Evolutionary conservation across 1,140 invertebrate genomes (phyloP).

Genomic region (Phocides pigmalion): DNA sequence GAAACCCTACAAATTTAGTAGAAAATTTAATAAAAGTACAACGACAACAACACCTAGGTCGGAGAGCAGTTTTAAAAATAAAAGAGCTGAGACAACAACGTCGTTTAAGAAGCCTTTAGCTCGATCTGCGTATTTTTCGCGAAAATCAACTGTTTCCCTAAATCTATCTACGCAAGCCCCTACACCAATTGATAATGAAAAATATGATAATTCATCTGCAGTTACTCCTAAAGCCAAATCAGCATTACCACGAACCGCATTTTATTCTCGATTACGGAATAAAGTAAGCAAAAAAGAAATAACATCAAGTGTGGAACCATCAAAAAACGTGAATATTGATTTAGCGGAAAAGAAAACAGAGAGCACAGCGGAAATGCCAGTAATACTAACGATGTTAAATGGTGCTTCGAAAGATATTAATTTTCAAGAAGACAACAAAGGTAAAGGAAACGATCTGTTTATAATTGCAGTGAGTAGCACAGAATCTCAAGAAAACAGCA

Average conservation of each 20-base stretch:
- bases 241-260: conserved; percentile 63
- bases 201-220: conserved; percentile 41
- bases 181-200: conserved; percentile 27
- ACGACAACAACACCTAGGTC: conserved; percentile 49
- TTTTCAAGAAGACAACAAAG: conserved; percentile 34
- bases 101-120: conserved; percentile 54
- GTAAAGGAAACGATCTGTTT: conserved; percentile 48
- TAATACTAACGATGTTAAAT: conserved; percentile 65
- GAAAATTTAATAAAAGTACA: conserved; percentile 59
- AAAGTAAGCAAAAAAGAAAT: conserved; percentile 44
- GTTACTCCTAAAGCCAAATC: conserved; percentile 44
- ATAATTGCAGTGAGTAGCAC: conserved; percentile 60
- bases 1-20: conserved; percentile 65
- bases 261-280: conserved; percentile 64
- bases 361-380: conserved; percentile 56
- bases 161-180: conserved; percentile 39
- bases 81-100: conserved; percentile 46
- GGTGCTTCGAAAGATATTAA: conserved; percentile 39
- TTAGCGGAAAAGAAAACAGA: conserved; percentile 57
- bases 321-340: conserved; percentile 37
- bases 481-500: conserved; percentile 61
- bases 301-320: conserved; percentile 43
- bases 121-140: conserved; percentile 42
- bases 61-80: conserved; percentile 46
- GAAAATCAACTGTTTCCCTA: conserved; percentile 23